Conservation (phyloP, 2,113 vertebrate genomes). For the Oreochromis spilurus region DNA sequence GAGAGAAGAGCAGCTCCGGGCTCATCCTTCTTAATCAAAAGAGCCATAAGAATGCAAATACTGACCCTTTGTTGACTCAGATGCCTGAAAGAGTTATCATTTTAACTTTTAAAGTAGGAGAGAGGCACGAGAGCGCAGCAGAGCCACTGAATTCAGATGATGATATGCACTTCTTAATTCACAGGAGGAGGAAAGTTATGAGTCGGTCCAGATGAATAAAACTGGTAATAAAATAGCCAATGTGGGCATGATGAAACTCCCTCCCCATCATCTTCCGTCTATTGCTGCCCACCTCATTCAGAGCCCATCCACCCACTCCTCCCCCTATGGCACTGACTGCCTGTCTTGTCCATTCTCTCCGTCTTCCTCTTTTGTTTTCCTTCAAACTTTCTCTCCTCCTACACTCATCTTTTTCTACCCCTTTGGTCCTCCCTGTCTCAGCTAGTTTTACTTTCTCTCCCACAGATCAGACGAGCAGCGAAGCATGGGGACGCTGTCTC, state of each 20-base stretch:
- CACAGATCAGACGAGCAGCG: conserved; percentile 30
- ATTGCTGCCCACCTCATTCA: background rate
- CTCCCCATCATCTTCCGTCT: background rate
- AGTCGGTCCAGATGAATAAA: conserved; percentile 35
- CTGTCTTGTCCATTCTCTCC: background rate
- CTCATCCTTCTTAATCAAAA: conserved; percentile 45
- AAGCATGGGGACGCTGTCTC: conserved; percentile 30
- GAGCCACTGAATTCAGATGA: background rate
- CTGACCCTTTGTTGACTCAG: conserved; percentile 43
- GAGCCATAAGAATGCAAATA: conserved; percentile 53
- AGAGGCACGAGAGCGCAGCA: background rate
- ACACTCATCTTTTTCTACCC: background rate
- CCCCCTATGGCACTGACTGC: background rate
- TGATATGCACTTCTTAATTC: conserved; percentile 22
- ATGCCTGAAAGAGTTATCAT: conserved; percentile 12
- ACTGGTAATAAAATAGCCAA: conserved; percentile 32
- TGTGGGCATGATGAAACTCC: background rate
- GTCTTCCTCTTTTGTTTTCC: background rate
- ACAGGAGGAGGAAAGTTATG: conserved; percentile 2
- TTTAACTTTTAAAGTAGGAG: conserved; percentile 10
- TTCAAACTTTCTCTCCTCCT: background rate
- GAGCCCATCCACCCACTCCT: conserved; percentile 20
- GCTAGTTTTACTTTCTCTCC: background rate
- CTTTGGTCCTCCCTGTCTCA: background rate
- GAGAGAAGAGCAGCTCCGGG: conserved; percentile 31